Evolutionary conservation across 2,113 vertebrate genomes (phyloP), one percentile per base, ranked within the genome.

Genomic region (Chlorodrepanis virens): DNA sequence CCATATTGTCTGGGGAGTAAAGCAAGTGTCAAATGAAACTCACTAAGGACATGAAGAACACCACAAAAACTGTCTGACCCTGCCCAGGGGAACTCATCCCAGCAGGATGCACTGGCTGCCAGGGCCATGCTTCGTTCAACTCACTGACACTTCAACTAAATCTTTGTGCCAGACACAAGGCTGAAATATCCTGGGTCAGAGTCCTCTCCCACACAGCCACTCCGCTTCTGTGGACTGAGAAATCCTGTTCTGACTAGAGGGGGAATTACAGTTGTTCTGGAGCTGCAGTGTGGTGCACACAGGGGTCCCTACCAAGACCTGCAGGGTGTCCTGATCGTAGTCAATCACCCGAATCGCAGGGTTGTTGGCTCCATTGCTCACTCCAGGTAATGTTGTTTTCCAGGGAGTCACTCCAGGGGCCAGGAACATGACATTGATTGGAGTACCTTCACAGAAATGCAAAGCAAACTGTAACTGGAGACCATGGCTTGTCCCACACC

Each of bases 371-470:
- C 99, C 99, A 8, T 99, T 97, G 53, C 71, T 79, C 20, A 99
- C 99, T 53, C 99, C 99, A 35, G 99, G 98, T 50, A 99, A 96
- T 0, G 99, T 99, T 70, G 99, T 99, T 95, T 99, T 98, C 99
- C 99, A 99, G 1, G 99, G 99, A 40, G 98, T 98, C 90, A 99
- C 98, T 37, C 98, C 99, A 20, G 99, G 99, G 45, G 98, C 98
- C 87, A 99, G 97, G 96, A 99, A 99, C 98, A 99, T 99, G 39
- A 98, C 94, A 28, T 96, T 98, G 90, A 99, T 96, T 22, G 99
- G 99, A 83, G 83, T 15, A 93, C 95, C 98, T 99, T 97, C 85
- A 95, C 59, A 82, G 33, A 95, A 87, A 87, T 10, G 42, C 69
- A 74, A 79, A 89, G n/a, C 27, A 39, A 68, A 24, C 10, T 47